Conservation (phyloP, 1,140 invertebrate species). For the Parapsyche elsis region DNA sequence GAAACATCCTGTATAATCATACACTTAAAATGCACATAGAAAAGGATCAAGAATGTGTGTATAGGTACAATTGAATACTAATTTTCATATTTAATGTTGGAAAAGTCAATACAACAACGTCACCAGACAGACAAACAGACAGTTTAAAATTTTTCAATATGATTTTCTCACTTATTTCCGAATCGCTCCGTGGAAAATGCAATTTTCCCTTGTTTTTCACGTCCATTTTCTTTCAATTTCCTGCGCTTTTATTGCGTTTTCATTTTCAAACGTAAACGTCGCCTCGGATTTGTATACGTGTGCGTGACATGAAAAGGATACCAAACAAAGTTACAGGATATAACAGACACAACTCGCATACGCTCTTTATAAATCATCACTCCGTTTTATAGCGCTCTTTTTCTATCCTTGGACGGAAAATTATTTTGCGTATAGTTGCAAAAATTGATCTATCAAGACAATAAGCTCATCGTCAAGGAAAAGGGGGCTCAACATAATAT, state of each 20-base stretch:
- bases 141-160: conserved; percentile 34
- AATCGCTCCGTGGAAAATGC: conserved; percentile 32
- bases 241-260: conserved; percentile 43
- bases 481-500: too few species aligned
- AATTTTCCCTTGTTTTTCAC: conserved; percentile 30
- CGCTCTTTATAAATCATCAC: background rate
- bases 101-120: background rate
- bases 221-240: conserved; percentile 44
- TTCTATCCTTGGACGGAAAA: too few species aligned
- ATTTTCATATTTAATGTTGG: too few species aligned
- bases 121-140: background rate
- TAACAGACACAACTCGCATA: background rate
- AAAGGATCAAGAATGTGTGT: too few species aligned
- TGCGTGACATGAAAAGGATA: conserved; percentile 28
- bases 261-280: conserved; percentile 36
- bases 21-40: too few species aligned
- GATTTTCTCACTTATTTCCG: conserved; percentile 45
- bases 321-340: conserved; percentile 35
- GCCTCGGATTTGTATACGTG: background rate
- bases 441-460: too few species aligned
- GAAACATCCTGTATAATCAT: too few species aligned
- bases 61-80: too few species aligned
- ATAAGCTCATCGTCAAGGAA: too few species aligned
- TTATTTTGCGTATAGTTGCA: too few species aligned
- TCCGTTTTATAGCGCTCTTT: background rate